These are phyloP conservation scores for Chrysina gloriosa DNA, from an alignment of 2,888 invertebrate genomes.

Conservation along the genomic window DNA sequence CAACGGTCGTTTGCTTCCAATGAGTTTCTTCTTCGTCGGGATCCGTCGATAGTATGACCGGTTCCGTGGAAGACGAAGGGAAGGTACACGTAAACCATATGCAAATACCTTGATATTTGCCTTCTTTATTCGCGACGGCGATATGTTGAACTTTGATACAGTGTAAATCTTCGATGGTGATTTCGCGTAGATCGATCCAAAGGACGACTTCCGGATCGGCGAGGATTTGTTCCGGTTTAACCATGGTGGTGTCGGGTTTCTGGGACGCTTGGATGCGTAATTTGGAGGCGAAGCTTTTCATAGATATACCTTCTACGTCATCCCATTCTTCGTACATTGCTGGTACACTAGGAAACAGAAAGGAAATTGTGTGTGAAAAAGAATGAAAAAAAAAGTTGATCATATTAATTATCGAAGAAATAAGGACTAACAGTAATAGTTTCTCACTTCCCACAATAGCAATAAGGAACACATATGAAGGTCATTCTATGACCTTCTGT, in stretches of 20 bases:
- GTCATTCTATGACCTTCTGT: too few species aligned
- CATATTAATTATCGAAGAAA: too few species aligned
- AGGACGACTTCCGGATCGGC: conserved; percentile 73
- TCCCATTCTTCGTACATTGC: conserved; percentile 80
- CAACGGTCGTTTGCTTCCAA: conserved; percentile 81
- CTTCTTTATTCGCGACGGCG: conserved; percentile 69
- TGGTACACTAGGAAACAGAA: conserved; percentile 68
- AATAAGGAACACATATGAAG: too few species aligned
- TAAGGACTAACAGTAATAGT: too few species aligned
- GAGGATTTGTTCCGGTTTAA: conserved; percentile 72
- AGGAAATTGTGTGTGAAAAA: neutral
- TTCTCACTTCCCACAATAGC: too few species aligned
- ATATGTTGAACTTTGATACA: conserved; percentile 72
- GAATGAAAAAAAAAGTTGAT: too few species aligned
- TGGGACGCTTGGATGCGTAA: conserved; percentile 72
- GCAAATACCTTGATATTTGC: conserved; percentile 79
- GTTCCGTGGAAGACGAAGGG: conserved; percentile 66
- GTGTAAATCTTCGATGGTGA: conserved; percentile 71
- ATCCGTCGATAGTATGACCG: conserved; percentile 69
- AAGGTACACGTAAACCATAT: conserved; percentile 86
- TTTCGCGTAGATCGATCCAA: conserved; percentile 76
- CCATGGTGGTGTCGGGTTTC: conserved; percentile 74
- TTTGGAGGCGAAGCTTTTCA: conserved; percentile 74
- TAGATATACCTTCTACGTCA: conserved; percentile 81
- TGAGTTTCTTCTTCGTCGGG: conserved; percentile 72